Percentiles rank a stretch among this genome's conserved stretches.
phyloP scores from a whole-genome alignment of 2,113 vertebrate species.

The Uria aalge region DNA sequence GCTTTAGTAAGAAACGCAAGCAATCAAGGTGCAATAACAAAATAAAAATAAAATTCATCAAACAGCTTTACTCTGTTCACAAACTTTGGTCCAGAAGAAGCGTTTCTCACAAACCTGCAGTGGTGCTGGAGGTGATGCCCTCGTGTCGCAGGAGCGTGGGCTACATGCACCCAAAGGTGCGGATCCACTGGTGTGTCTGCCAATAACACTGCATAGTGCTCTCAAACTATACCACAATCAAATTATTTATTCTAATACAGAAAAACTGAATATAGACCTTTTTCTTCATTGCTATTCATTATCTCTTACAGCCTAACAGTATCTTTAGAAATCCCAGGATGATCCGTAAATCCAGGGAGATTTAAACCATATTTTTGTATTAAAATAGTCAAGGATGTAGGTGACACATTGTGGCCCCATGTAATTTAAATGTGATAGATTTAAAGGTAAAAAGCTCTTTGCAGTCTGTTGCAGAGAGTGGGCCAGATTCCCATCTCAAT shows the following conservation, averaged over 20 bases:
- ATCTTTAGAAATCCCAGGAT: constrained; percentile 52
- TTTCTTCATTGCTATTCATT: not conserved
- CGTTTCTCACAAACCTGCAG: not conserved
- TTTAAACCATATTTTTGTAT: constrained; percentile 56
- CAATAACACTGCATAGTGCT: not conserved
- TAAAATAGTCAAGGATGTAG: constrained; percentile 64
- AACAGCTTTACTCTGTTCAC: not conserved
- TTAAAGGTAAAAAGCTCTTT: constrained; percentile 49
- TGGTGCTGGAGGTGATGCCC: not conserved
- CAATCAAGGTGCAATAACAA: not conserved
- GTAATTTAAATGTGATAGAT: constrained; percentile 54
- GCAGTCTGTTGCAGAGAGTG: not conserved
- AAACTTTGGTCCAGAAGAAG: not conserved
- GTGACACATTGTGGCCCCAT: not conserved
- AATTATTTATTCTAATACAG: constrained; percentile 11
- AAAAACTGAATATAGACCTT: not conserved
- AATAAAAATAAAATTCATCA: not conserved
- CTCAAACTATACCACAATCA: not conserved
- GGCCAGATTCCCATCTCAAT: constrained; percentile 27
- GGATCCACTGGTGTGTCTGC: not conserved
- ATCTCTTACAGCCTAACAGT: constrained; percentile 12
- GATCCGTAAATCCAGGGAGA: constrained; percentile 43
- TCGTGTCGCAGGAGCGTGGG: not conserved
- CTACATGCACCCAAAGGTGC: not conserved
- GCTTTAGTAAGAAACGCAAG: not conserved